These are phyloP conservation scores for Nibea albiflora DNA, from an alignment of 2,113 vertebrate genomes.

Conservation along the genomic window DNA sequence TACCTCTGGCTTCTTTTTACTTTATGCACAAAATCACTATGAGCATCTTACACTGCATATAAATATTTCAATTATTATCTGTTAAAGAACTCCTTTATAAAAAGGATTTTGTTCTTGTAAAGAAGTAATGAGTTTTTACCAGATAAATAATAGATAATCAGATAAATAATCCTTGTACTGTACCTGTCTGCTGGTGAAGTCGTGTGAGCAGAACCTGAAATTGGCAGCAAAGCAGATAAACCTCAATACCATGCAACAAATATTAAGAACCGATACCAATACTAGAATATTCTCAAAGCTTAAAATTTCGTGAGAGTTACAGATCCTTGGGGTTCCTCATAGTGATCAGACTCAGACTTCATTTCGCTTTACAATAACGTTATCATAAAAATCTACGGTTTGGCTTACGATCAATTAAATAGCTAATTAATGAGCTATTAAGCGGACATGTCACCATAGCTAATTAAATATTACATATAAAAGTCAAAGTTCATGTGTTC, in stretches of 20 bases:
- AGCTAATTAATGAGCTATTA: background rate
- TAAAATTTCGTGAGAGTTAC: background rate
- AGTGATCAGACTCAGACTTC: background rate
- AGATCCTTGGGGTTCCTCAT: background rate
- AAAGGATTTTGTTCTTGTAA: too few species aligned
- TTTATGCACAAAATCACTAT: slow-evolving; percentile 47
- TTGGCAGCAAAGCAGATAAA: slow-evolving; percentile 7
- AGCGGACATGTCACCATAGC: too few species aligned
- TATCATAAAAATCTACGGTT: background rate
- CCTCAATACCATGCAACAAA: slow-evolving; percentile 11
- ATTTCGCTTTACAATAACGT: background rate
- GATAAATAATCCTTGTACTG: background rate
- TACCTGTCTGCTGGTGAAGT: slow-evolving; percentile 71
- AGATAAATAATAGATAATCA: too few species aligned
- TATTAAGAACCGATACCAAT: background rate
- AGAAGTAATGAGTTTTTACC: background rate
- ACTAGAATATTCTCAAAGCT: background rate
- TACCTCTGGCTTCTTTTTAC: slow-evolving; percentile 77
- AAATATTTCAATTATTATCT: background rate
- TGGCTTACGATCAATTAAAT: background rate
- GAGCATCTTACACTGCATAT: background rate
- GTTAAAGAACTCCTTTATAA: background rate
- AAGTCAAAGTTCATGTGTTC: too few species aligned
- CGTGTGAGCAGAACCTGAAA: slow-evolving; percentile 47
- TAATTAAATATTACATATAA: too few species aligned